Evolutionary conservation across 2,888 invertebrate species (phyloP).

Genomic region (Gari tellinella): DNA sequence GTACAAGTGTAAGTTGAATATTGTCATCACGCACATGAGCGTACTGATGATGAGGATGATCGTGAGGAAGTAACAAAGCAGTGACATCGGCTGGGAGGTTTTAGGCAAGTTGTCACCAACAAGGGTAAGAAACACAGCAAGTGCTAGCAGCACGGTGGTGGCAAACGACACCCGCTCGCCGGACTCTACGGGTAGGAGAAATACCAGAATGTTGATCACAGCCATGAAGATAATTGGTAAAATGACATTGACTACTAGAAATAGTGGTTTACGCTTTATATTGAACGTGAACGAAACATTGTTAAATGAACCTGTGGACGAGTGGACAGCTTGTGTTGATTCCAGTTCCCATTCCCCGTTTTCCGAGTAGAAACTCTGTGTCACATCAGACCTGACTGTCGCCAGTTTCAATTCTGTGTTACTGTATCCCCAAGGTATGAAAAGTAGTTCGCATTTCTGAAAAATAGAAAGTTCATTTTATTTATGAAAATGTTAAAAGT

Average conservation of each 20-base stretch:
- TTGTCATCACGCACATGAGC: no score
- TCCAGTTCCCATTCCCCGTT: conserved; percentile 59
- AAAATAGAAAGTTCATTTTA: no score
- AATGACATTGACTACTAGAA: conserved; percentile 58
- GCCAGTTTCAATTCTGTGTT: not conserved
- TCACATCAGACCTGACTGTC: not conserved
- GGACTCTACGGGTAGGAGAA: no score
- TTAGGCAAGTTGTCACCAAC: no score
- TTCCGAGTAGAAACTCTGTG: conserved; percentile 27
- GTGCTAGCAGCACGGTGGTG: no score
- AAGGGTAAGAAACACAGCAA: no score
- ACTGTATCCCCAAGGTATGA: conserved; percentile 16
- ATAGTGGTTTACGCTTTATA: conserved; percentile 48
- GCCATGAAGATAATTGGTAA: conserved; percentile 61
- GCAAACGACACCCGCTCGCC: no score
- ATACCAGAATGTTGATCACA: conserved; percentile 47
- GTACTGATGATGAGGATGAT: no score
- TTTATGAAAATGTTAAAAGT: no score
- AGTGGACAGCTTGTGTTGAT: conserved; percentile 2
- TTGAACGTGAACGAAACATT: conserved; percentile 28
- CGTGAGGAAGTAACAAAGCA: no score
- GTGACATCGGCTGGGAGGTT: no score
- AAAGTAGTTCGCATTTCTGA: conserved; percentile 29
- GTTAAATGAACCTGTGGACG: conserved; percentile 5
- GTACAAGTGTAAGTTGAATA: no score